Evolutionary conservation across 1,140 invertebrate genomes (phyloP).

Genomic region (Penaeus japonicus): DNA sequence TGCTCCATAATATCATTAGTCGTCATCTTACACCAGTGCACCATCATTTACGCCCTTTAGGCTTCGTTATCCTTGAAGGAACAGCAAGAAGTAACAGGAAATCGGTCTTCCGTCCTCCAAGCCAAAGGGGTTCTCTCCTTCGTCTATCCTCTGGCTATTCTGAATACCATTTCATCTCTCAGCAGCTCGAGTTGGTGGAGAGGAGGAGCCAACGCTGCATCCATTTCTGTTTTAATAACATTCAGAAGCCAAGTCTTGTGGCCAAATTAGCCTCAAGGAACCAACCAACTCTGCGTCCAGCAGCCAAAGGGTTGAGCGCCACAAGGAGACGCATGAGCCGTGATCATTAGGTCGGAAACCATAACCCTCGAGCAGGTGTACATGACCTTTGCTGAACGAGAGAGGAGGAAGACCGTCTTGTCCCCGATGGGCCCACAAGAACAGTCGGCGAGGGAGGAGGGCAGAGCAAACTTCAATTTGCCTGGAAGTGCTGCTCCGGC

Average conservation of each 20-base stretch:
- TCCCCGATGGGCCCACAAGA: slow-evolving; percentile 43
- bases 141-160: slow-evolving; percentile 46
- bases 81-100: slow-evolving; percentile 55
- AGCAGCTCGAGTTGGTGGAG: slow-evolving; percentile 44
- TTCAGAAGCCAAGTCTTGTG: slow-evolving; percentile 56
- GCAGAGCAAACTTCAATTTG: slow-evolving; percentile 55
- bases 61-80: slow-evolving; percentile 55
- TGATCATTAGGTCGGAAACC: slow-evolving; percentile 54
- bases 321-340: slow-evolving; percentile 45
- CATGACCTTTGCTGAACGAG: slow-evolving; percentile 32
- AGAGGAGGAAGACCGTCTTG: slow-evolving; percentile 50
- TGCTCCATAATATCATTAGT: slow-evolving; percentile 19
- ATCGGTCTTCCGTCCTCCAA: slow-evolving; percentile 52
- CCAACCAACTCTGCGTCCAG: slow-evolving; percentile 55
- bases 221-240: slow-evolving; percentile 56
- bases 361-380: slow-evolving; percentile 35
- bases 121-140: slow-evolving; percentile 39
- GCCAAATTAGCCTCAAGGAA: slow-evolving; percentile 57
- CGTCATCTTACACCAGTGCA: slow-evolving; percentile 33
- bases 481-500: slow-evolving; percentile 54
- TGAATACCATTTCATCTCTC: slow-evolving; percentile 55
- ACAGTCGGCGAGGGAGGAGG: slow-evolving; percentile 50
- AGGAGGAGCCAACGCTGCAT: slow-evolving; percentile 51
- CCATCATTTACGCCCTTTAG: slow-evolving; percentile 52
- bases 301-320: slow-evolving; percentile 52